These are phyloP conservation scores for Blennius ocellaris DNA, from an alignment of 2,113 vertebrate genomes.

Conservation along the genomic window DNA sequence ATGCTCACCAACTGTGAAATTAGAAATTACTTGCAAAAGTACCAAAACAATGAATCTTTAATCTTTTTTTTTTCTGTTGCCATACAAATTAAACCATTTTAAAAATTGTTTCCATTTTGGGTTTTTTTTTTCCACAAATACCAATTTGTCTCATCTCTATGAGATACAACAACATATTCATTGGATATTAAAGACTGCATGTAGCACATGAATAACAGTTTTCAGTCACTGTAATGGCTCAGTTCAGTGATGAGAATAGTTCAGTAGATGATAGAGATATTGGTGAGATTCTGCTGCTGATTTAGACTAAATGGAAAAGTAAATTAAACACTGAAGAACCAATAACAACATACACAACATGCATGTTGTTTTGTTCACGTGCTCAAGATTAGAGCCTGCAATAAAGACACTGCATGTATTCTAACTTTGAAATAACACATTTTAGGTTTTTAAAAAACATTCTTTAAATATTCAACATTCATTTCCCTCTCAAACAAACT, in stretches of 20 bases:
- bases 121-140: not conserved
- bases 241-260: not conserved
- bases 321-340: too few relatives aligned
- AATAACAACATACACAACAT: too few relatives aligned
- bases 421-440: too few relatives aligned
- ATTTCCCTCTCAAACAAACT: not conserved
- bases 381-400: too few relatives aligned
- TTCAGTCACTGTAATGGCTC: not conserved
- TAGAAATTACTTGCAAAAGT: slow-evolving; percentile 36
- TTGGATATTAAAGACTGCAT: not conserved
- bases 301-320: not conserved
- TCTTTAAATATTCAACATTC: too few relatives aligned
- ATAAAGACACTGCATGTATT: too few relatives aligned
- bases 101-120: not conserved
- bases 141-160: not conserved
- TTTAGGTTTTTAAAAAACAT: too few relatives aligned
- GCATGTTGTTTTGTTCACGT: too few relatives aligned
- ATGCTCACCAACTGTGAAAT: slow-evolving; percentile 47
- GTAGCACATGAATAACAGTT: not conserved
- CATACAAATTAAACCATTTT: slow-evolving; percentile 7
- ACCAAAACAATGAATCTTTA: slow-evolving; percentile 26
- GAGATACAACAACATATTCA: not conserved
- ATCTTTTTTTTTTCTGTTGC: slow-evolving; percentile 25
- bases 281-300: not conserved
- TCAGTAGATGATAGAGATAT: not conserved